Evolutionary conservation across 1,140 invertebrate genomes (phyloP), one percentile per base, ranked within the genome.

Genomic region (Drosophila setifemur): DNA sequence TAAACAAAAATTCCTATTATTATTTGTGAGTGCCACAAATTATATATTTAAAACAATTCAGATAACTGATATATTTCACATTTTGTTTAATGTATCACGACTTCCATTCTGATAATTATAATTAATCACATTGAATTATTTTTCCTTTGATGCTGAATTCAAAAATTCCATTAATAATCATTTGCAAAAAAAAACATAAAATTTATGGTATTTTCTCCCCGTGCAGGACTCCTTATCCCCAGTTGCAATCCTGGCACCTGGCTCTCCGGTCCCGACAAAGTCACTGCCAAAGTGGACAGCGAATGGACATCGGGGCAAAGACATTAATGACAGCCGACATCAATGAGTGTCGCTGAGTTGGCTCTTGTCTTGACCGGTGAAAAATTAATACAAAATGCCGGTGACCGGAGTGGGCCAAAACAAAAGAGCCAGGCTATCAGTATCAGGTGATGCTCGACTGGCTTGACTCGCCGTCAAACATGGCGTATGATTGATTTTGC

Each of bases 401-500:
- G 21, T 66, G 67, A 44, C 49, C n/a, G n/a, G n/a, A 35, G 26
- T 29, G 25, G 42, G 25, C 37, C 8, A 33, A 26, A 55, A 12
- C 57, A 58, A 44, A 57, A 14, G n/a, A n/a, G n/a, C n/a, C n/a
- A n/a, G 25, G 9, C 7, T 12, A 11, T 8, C 31, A 31, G 2
- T 55, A 73, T 42, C 55, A 69, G 48, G 63, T 75, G 67, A 66
- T 33, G 53, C 60, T 31, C 9, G n/a, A 12, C 11, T 44, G 39
- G 40, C 52, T 54, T 44, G 52, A 44, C 52, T 55, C 12, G 44
- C 29, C 54, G 69, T 78, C 72, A 73, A 74, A 72, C 82, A 75
- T 81, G 81, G 71, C 81, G 72, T 86, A 86, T 86, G 81, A 86
- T 86, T 86, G 81, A 86, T 86, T 81, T 76, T 79, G 64, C 57